phyloP scores from a whole-genome alignment of 2,888 invertebrate genomes.

The Rhodophaea formosa region DNA sequence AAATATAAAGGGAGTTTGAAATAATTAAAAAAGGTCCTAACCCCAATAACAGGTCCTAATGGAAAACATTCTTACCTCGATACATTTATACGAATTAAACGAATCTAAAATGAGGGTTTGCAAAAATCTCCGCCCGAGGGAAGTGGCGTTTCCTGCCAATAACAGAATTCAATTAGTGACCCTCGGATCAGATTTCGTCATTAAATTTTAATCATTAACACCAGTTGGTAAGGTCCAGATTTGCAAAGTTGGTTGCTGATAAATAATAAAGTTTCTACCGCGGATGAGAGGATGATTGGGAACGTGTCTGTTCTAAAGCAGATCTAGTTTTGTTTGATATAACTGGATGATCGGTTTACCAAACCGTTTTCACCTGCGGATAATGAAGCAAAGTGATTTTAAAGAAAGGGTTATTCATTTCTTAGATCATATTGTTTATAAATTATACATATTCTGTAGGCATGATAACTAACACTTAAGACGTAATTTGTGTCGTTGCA shows the following conservation, averaged over 20 bases:
- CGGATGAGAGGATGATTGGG: conserved; percentile 5
- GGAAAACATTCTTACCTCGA: conserved; percentile 6
- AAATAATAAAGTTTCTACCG: conserved; percentile 11
- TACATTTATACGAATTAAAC: conserved; percentile 17
- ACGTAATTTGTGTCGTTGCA: too few relatives aligned
- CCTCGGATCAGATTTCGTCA: conserved; percentile 6
- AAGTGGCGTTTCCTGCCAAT: conserved; percentile 26
- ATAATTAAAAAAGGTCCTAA: not conserved
- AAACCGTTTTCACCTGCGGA: too few relatives aligned
- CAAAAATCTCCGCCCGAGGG: conserved; percentile 24
- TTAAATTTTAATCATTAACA: conserved; percentile 14
- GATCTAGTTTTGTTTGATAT: not conserved
- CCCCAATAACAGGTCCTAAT: conserved; percentile 5
- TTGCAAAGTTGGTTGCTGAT: not conserved
- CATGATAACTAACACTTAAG: too few relatives aligned
- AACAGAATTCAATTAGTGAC: conserved; percentile 30
- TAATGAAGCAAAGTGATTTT: too few relatives aligned
- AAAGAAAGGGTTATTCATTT: too few relatives aligned
- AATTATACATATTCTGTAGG: too few relatives aligned
- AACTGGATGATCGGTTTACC: not conserved
- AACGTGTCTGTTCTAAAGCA: conserved; percentile 2
- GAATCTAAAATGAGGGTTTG: conserved; percentile 25
- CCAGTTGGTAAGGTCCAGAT: conserved; percentile 8
- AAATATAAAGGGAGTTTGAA: not conserved
- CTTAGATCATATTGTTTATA: too few relatives aligned